Percentiles rank a stretch among this genome's conserved stretches.
These are phyloP conservation scores for Dryobates pubescens DNA, from an alignment of 2,797 vertebrate species.

Conservation along the genomic window DNA sequence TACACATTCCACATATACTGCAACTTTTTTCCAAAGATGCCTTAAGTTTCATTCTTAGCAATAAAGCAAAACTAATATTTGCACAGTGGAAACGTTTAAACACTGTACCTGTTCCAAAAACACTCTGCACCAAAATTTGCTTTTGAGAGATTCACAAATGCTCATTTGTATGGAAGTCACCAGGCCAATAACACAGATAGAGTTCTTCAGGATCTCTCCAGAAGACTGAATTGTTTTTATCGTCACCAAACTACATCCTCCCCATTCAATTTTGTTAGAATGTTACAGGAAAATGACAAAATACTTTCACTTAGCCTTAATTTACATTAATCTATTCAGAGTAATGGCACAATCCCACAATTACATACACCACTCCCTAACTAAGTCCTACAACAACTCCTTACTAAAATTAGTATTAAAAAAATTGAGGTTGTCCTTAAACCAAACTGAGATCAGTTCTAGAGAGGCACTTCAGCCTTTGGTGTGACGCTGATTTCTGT, in stretches of 20 bases:
- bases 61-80: conserved; percentile 19
- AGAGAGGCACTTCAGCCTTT: background rate
- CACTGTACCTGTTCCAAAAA: conserved; percentile 14
- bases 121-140: background rate
- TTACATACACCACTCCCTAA: background rate
- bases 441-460: background rate
- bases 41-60: background rate
- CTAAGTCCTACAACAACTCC: background rate
- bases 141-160: conserved; percentile 14
- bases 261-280: background rate
- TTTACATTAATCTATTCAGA: background rate
- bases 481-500: background rate
- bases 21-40: background rate
- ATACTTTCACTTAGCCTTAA: background rate
- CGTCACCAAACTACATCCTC: background rate
- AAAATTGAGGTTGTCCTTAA: conserved; percentile 13
- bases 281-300: background rate
- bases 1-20: background rate
- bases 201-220: background rate
- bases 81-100: background rate
- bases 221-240: background rate
- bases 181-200: background rate
- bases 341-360: background rate
- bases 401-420: conserved; percentile 14
- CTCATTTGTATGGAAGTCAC: background rate